Base-by-base conservation (phyloP, 2,113 vertebrate species). In the Ophiodon elongatus region DNA sequence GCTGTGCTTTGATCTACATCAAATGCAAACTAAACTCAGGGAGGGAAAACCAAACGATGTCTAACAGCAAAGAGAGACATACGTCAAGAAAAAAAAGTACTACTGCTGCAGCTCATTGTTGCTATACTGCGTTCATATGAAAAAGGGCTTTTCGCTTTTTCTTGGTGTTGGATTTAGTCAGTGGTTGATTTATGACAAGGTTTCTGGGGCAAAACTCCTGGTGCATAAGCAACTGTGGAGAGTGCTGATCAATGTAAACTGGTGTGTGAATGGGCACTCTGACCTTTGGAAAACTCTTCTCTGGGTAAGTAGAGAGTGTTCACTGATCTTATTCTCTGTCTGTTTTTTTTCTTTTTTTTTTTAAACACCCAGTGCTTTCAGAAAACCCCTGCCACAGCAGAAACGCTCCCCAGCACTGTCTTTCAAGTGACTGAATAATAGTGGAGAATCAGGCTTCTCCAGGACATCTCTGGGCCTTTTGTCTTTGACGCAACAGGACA, bases 161-260 rank as follows among this genome's bases (percentile, higher is more conserved):
- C 63, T 67, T 63, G 35, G 83, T 73, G 73, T 54, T 79, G 83
- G 88, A 90, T 73, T 88, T 74, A 45, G 85, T 64, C 77, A 2
- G 14, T 52, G 63, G 81, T 80, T 94, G 93, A 94, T 95, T 94
- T 92, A 94, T 94, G 71, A 60, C 0, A 8, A 39, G n/a, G 69
- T 83, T 87, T 92, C 83, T 80, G 73, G 73, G 74, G 41, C 72
- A 88, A 88, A 88, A 82, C 83, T 79, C 74, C 41, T 80, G 64
- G 73, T 63, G 72, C 89, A 90, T 91, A 92, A 92, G 94, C 83
- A 87, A 79, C 59, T 29, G 63, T 41, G 60, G 59, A 79, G 85
- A 76, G 73, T 86, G 79, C 89, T 94, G 91, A 94, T 93, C 92
- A 92, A 90, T 93, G 93, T 84, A 92, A 95, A 94, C 87, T 80